Evolutionary conservation across 2,113 vertebrate genomes (phyloP).

Genomic region (Vimba vimba): DNA sequence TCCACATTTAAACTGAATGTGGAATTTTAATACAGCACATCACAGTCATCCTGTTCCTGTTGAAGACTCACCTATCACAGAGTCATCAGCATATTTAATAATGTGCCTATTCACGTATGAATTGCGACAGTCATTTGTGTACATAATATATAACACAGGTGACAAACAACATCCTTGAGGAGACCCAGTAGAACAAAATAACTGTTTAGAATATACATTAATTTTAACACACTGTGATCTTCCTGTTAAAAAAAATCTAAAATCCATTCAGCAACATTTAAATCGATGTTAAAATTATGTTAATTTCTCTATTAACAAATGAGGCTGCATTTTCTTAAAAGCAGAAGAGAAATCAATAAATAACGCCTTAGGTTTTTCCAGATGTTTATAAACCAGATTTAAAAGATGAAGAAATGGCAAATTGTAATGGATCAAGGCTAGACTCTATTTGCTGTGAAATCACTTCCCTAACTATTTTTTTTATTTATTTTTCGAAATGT

Average conservation of each 20-base stretch:
- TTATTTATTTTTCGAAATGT: too few relatives aligned
- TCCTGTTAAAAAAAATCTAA: not conserved
- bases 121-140: not conserved
- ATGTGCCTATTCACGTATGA: not conserved
- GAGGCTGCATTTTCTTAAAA: not conserved
- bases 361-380: not conserved
- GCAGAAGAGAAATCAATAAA: constrained; percentile 13
- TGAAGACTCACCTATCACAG: not conserved
- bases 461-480: too few relatives aligned
- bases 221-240: not conserved
- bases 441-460: too few relatives aligned
- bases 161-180: not conserved
- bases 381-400: too few relatives aligned
- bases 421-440: too few relatives aligned
- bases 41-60: not conserved
- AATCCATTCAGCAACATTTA: not conserved
- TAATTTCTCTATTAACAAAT: not conserved
- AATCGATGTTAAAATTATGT: not conserved
- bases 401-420: too few relatives aligned
- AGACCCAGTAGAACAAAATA: not conserved
- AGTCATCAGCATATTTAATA: not conserved
- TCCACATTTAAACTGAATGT: too few relatives aligned
- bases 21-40: not conserved
- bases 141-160: not conserved
- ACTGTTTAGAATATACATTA: not conserved